Evolutionary conservation across 1,140 invertebrate species (phyloP), one percentile per base, ranked within the genome.

Genomic region (Araneus ventricosus): DNA sequence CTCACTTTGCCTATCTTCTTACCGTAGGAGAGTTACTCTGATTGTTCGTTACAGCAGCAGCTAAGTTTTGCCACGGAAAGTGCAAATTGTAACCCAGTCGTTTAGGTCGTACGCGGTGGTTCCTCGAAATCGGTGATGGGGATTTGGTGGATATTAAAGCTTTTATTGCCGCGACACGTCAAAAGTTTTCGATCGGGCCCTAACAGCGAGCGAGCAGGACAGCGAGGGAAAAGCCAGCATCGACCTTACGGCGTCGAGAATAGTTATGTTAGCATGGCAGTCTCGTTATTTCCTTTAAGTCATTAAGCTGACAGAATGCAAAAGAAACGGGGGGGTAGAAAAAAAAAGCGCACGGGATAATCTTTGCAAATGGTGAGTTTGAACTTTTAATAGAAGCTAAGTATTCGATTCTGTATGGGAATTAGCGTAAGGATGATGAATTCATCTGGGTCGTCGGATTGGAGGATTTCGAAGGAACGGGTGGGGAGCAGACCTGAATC

Each of bases 141-240:
- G 45, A 79, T 79, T 80, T 90, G 88, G 27, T 59, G 70, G 41
- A 80, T 90, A 90, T 79, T 80, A 80, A 57, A 59, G 88, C 67
- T 90, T n/a, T 90, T 90, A 90, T 80, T 80, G 88, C 88, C 70
- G 8, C 57, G 89, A 84, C 63, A 79, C 80, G 75, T 91, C 89
- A 82, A 84, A 89, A 89, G 88, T 89, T 89, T 79, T 79, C 5
- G 67, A 88, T 88, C 86, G 30, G 10, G 27, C 17, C 27, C 14
- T 14, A 27, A 24, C 24, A 63, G 61, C 24, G 7, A 63, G 61
- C 8, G 61, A 63, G 41, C 41, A 45, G 41, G 41, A 45, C 41
- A 45, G 41, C 41, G 4, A 8, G 41, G 41, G 41, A 45, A 45
- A 45, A 45, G 41, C 1, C 41, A 45, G 41, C 41, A 45, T 45